Percentiles rank a stretch among this genome's conserved stretches.
phyloP scores from a whole-genome alignment of 2,888 invertebrate genomes.

The Cephus pygmeus region DNA sequence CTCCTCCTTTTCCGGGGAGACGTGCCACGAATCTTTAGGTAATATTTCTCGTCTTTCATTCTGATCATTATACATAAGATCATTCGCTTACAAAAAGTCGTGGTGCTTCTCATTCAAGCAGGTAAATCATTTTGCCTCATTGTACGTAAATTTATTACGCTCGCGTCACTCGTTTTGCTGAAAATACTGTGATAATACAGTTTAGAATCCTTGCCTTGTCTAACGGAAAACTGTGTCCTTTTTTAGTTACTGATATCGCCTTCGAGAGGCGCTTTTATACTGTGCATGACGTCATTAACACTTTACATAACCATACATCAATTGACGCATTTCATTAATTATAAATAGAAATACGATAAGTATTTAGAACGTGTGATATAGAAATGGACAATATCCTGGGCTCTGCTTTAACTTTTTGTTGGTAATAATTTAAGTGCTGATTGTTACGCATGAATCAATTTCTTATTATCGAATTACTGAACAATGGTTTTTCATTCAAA shows the following conservation, averaged over 20 bases:
- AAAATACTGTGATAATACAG: slow-evolving; percentile 7
- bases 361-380: not conserved
- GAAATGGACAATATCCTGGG: slow-evolving; percentile 4
- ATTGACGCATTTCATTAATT: not conserved
- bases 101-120: slow-evolving; percentile 38
- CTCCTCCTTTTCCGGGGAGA: slow-evolving; percentile 59
- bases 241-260: slow-evolving; percentile 14
- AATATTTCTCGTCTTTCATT: slow-evolving; percentile 62
- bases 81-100: slow-evolving; percentile 34
- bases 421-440: not conserved
- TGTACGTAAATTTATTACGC: slow-evolving; percentile 10
- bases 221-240: slow-evolving; percentile 33
- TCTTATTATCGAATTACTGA: not conserved
- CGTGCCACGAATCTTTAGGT: slow-evolving; percentile 54
- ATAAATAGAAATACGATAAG: not conserved
- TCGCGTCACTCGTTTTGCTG: not conserved
- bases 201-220: slow-evolving; percentile 22
- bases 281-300: slow-evolving; percentile 18
- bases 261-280: slow-evolving; percentile 14
- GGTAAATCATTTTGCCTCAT: slow-evolving; percentile 30
- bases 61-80: slow-evolving; percentile 44
- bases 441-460: not conserved
- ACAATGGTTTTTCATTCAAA: not conserved
- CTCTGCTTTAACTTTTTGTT: not conserved
- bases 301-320: slow-evolving; percentile 18